A percentile compares a stretch with the other conserved stretches of the same genome.
Conservation (phyloP, 2,888 invertebrate species). For the Abrostola tripartita region DNA sequence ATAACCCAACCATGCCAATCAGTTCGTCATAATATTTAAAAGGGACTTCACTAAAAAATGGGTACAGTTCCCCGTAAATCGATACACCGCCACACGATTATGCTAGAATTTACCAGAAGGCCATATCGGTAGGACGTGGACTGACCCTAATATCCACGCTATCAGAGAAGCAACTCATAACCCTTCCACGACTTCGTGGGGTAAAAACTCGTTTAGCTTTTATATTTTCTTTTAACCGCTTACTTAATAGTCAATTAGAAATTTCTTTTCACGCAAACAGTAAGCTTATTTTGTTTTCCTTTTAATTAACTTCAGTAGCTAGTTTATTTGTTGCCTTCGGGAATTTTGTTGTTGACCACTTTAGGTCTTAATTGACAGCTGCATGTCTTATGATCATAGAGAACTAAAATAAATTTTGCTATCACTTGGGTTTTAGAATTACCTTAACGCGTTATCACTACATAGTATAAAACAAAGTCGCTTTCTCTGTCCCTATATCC, state of each 20-base stretch:
- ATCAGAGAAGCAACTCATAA: constrained; percentile 7
- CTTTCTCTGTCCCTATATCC: too few relatives aligned
- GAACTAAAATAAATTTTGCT: too few relatives aligned
- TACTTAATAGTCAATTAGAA: constrained; percentile 40
- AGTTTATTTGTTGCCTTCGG: constrained; percentile 21
- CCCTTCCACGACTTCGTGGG: constrained; percentile 6
- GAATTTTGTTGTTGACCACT: constrained; percentile 8
- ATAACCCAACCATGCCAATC: too few relatives aligned
- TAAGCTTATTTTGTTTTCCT: constrained; percentile 20
- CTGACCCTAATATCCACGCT: background rate
- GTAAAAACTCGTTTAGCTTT: constrained; percentile 23
- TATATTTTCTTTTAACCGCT: constrained; percentile 28
- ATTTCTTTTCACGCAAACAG: constrained; percentile 32
- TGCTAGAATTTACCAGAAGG: background rate
- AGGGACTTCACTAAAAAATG: too few relatives aligned
- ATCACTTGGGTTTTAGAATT: too few relatives aligned
- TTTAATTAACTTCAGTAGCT: constrained; percentile 42
- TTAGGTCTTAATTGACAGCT: constrained; percentile 17
- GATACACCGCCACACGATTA: background rate
- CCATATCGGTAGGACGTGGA: background rate
- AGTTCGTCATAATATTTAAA: too few relatives aligned
- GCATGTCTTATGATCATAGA: background rate
- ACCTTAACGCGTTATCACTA: too few relatives aligned
- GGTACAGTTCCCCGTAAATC: too few relatives aligned
- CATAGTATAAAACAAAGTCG: too few relatives aligned